These are phyloP conservation scores for Rhabdornis inornatus DNA, from an alignment of 2,113 vertebrate species.

Conservation along the genomic window DNA sequence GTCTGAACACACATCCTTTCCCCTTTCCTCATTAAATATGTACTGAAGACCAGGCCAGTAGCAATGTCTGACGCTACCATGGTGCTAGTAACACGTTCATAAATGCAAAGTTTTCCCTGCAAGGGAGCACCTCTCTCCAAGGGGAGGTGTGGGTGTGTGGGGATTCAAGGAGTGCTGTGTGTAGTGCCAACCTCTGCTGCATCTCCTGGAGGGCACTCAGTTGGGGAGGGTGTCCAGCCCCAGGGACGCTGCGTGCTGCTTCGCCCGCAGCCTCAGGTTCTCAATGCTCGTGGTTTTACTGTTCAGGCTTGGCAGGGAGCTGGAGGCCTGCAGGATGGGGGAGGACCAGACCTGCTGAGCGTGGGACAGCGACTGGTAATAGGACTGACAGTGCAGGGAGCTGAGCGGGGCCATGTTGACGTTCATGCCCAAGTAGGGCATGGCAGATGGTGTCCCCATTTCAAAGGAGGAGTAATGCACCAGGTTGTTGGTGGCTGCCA, in stretches of 20 bases:
- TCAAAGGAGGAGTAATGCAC: slow-evolving; percentile 97
- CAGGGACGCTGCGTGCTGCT: slow-evolving; percentile 94
- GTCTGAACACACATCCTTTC: not conserved
- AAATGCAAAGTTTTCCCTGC: not conserved
- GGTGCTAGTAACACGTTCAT: not conserved
- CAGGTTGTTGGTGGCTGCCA: slow-evolving; percentile 97
- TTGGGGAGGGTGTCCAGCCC: slow-evolving; percentile 94
- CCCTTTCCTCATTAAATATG: slow-evolving; percentile 15
- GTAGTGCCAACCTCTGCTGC: not conserved
- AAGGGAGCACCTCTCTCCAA: slow-evolving; percentile 18
- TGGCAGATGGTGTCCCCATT: slow-evolving; percentile 85
- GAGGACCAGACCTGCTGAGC: slow-evolving; percentile 96
- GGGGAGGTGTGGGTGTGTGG: not conserved
- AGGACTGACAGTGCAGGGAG: slow-evolving; percentile 95
- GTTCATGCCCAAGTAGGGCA: slow-evolving; percentile 94
- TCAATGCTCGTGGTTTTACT: slow-evolving; percentile 99
- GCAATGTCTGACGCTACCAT: not conserved
- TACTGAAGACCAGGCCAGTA: not conserved
- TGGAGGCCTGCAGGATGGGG: slow-evolving; percentile 86
- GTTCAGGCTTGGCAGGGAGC: slow-evolving; percentile 85
- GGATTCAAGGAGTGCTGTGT: not conserved
- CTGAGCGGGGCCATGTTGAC: slow-evolving; percentile 92
- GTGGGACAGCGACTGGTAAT: slow-evolving; percentile 94
- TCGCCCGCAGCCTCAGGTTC: slow-evolving; percentile 94
- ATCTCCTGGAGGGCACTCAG: slow-evolving; percentile 66